Conservation (phyloP, 2,797 vertebrate species). For the Setipinna tenuifilis region DNA sequence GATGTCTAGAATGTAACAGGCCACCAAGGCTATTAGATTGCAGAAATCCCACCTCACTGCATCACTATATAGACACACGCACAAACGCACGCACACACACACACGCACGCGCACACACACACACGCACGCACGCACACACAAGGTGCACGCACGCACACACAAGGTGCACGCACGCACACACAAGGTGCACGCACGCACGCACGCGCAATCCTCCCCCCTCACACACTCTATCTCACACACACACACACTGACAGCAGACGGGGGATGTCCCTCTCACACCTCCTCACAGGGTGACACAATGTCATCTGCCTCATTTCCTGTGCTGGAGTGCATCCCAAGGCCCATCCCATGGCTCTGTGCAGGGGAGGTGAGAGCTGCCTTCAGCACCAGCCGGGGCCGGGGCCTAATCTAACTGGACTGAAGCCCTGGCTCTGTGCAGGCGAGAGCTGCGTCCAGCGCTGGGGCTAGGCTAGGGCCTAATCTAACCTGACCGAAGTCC, state of each 20-base stretch:
- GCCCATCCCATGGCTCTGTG: too few species aligned
- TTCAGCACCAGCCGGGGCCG: too few species aligned
- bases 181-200: background rate
- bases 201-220: background rate
- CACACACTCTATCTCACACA: too few species aligned
- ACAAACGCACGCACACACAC: too few species aligned
- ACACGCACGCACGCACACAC: background rate
- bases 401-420: too few species aligned
- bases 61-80: too few species aligned
- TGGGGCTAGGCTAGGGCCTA: background rate
- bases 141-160: too few species aligned
- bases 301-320: background rate
- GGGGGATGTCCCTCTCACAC: background rate
- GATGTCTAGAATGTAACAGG: background rate
- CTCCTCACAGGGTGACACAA: background rate
- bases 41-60: too few species aligned
- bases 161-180: conserved; percentile 17
- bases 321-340: background rate
- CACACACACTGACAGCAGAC: background rate
- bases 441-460: background rate
- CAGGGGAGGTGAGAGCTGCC: too few species aligned
- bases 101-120: conserved; percentile 43
- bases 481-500: background rate
- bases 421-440: background rate
- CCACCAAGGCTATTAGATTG: background rate